Evolutionary conservation across 2,888 invertebrate species (phyloP), one percentile per base, ranked within the genome.

Genomic region (Rhyacophila evoluta): DNA sequence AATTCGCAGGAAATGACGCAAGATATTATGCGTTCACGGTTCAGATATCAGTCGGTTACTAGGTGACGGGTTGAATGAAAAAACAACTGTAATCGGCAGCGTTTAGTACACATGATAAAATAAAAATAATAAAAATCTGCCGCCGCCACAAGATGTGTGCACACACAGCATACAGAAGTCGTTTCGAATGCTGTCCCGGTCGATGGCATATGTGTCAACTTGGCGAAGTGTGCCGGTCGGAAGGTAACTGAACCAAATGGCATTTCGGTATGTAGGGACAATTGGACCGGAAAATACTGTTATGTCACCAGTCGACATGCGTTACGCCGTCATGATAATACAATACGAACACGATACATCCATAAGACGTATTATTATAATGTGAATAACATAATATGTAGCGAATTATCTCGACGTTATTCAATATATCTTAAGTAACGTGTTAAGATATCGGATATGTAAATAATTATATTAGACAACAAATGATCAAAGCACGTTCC

Each of bases 231-330:
- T 69, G 69, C 69, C 28, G 27, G 27, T 69, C 2, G 69, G 69
- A 69, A 69, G 69, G 69, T 69, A 27, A 69, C 11, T 69, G 69
- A 28, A 69, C 69, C 27, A 29, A 69, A 27, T 29, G 69, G 28
- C 69, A 69, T 69, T 69, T 69, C 29, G 69, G 28, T 69, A 69
- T 12, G 29, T 27, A 29, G 69, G 28, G 27, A 69, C 69, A 69
- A 29, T 29, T 69, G 28, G 69, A 28, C 29, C 69, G n/a, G 69
- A 69, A 27, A 69, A 69, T 29, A 29, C 27, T 69, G 69, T 69
- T 69, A 29, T 69, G 27, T 69, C 69, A 69, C 69, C 69, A 28
- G 27, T 69, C 69, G 27, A 25, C 27, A 15, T 41, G 41, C 12
- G 41, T 41, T 41, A 41, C 19, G 15, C 15, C 19, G 11, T 15